Evolutionary conservation across 2,113 vertebrate genomes (phyloP).

Genomic region (Scophthalmus maximus): DNA sequence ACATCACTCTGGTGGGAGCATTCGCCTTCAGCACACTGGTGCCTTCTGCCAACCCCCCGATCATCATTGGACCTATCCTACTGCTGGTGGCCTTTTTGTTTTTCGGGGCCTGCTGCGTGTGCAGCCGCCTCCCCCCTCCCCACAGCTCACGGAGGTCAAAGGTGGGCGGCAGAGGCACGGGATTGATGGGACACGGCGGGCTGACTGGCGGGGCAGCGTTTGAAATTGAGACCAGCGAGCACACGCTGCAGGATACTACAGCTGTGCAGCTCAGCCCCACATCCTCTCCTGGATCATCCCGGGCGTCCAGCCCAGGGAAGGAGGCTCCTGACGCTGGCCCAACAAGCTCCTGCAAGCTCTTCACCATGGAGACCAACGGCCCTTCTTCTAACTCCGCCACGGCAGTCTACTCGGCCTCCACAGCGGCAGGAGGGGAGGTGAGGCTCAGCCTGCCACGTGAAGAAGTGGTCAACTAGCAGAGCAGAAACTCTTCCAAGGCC

Average conservation of each 20-base stretch:
- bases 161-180: constrained; percentile 78
- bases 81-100: constrained; percentile 91
- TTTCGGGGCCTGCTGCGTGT: constrained; percentile 93
- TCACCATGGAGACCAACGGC: constrained; percentile 79
- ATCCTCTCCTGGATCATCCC: constrained; percentile 89
- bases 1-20: constrained; percentile 96
- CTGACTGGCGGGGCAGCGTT: constrained; percentile 83
- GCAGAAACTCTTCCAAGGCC: constrained; percentile 24
- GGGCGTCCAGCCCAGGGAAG: constrained; percentile 84
- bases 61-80: constrained; percentile 92
- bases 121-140: constrained; percentile 87
- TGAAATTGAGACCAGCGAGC: constrained; percentile 96
- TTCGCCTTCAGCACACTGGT: constrained; percentile 92
- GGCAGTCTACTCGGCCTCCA: constrained; percentile 71
- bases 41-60: constrained; percentile 90
- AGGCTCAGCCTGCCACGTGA: constrained; percentile 80
- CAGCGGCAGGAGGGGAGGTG: constrained; percentile 74
- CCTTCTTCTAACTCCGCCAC: constrained; percentile 53
- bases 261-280: constrained; percentile 95
- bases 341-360: constrained; percentile 69
- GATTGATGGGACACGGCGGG: constrained; percentile 82
- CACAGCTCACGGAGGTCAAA: constrained; percentile 78
- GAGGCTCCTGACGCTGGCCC: constrained; percentile 44
- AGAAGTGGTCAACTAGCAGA: constrained; percentile 65
- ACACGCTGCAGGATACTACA: constrained; percentile 95